Conservation (phyloP, 1,140 invertebrate species). For the Drosophila baimaii region DNA sequence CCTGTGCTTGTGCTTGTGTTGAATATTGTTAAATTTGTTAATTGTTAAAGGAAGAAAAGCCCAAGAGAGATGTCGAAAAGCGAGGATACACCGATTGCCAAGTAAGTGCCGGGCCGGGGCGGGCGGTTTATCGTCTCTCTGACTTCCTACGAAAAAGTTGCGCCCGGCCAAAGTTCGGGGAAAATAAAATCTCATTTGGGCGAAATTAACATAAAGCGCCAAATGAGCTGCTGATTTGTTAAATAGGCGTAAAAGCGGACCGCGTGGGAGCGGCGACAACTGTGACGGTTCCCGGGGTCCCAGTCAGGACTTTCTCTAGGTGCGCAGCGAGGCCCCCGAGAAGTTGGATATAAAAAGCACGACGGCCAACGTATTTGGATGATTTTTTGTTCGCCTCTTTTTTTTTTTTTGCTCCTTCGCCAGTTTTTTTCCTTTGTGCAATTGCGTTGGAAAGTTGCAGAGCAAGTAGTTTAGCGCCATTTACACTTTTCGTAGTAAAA, state of each 20-base stretch:
- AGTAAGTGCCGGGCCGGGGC: slow-evolving; percentile 58
- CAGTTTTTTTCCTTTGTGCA: slow-evolving; percentile 53
- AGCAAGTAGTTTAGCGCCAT: slow-evolving; percentile 81
- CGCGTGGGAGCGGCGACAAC: slow-evolving; percentile 65
- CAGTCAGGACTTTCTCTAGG: slow-evolving; percentile 36
- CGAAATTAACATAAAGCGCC: slow-evolving; percentile 73
- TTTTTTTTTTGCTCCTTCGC: not conserved
- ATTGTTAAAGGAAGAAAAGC: slow-evolving; percentile 12
- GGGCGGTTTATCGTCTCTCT: slow-evolving; percentile 44
- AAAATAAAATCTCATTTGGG: slow-evolving; percentile 60
- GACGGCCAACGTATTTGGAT: slow-evolving; percentile 59
- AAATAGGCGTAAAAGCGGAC: slow-evolving; percentile 75
- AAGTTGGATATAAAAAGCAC: slow-evolving; percentile 59
- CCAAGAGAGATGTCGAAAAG: slow-evolving; percentile 56
- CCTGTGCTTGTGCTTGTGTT: slow-evolving; percentile 29
- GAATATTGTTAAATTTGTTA: slow-evolving; percentile 30
- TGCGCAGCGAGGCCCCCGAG: slow-evolving; percentile 67
- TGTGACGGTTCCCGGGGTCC: slow-evolving; percentile 36
- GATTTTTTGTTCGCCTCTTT: too few species aligned
- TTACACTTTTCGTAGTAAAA: slow-evolving; percentile 82
- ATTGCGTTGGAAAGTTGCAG: slow-evolving; percentile 78
- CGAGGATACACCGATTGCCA: slow-evolving; percentile 76
- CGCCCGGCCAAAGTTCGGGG: slow-evolving; percentile 29
- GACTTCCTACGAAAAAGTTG: slow-evolving; percentile 35
- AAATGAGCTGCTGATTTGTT: slow-evolving; percentile 80